Evolutionary conservation across 2,797 vertebrate genomes (phyloP), one percentile per base, ranked within the genome.

Genomic region (Poeciliopsis paucimaculata): DNA sequence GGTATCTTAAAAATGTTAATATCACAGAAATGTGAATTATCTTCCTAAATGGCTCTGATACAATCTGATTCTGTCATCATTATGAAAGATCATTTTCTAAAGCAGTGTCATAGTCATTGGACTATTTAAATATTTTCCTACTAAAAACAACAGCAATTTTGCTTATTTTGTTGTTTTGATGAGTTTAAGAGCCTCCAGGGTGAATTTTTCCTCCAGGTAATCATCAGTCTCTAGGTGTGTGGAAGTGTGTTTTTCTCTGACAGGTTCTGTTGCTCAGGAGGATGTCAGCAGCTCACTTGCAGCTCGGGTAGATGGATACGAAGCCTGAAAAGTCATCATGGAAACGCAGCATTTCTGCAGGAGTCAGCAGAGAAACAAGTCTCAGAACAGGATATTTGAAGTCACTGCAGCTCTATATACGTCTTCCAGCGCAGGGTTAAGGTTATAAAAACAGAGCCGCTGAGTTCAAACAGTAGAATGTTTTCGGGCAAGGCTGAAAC

Each of bases 261-360:
- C 74, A 85, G 82, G 51, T 77, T 89, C 86, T 89, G 18, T 88
- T 89, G 79, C 84, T 89, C 16, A 2, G 83, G 75, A 83, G 78
- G 84, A 88, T 88, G 87, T 91, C 84, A 79, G 68, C 5, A 2
- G 47, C 80, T 87, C 84, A 82, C 80, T 77, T 80, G 57, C 57
- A 72, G 82, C 75, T 53, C 34, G 26, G 86, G 87, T 64, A n/a
- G 80, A 77, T 75, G 87, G 80, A 87, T 84, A 77, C 26, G 68
- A 74, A 31, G 66, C 77, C 83, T 78, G 60, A 73, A 82, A 62
- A 81, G 75, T 53, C 77, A 64, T 80, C 75, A 39, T 51, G 41
- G 31, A 51, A 87, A 76, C 77, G 16, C 23, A 10, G 2, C 62
- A 77, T 87, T 84, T 87, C 64, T 16, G n/a, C 73, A 53, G 72